phyloP scores from a whole-genome alignment of 2,797 vertebrate genomes.

The Triplophysa yarkandensis region DNA sequence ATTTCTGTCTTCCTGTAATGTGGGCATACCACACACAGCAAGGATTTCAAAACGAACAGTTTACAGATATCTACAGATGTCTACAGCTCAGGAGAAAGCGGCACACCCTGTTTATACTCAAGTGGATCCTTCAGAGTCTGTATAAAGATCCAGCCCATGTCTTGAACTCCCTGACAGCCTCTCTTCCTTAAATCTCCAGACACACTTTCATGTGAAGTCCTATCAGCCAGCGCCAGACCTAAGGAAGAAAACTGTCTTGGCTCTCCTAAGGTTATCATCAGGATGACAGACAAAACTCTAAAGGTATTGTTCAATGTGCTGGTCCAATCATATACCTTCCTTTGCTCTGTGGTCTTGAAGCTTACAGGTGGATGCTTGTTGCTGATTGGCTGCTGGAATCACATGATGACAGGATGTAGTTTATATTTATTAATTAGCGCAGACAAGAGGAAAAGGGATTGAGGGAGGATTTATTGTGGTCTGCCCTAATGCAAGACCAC shows the following conservation, averaged over 20 bases:
- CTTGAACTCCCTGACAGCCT: conserved; percentile 35
- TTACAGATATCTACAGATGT: conserved; percentile 33
- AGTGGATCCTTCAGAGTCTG: conserved; percentile 21
- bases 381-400: conserved; percentile 28
- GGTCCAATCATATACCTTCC: conserved; percentile 29
- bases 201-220: conserved; percentile 41
- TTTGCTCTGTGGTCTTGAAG: not conserved
- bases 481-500: conserved; percentile 55
- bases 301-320: conserved; percentile 28
- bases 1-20: conserved; percentile 41
- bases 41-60: conserved; percentile 31
- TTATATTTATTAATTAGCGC: conserved; percentile 76
- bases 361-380: not conserved
- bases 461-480: conserved; percentile 63
- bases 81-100: conserved; percentile 22
- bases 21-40: conserved; percentile 12
- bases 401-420: conserved; percentile 51
- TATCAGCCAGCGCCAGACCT: conserved; percentile 29
- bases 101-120: conserved; percentile 34
- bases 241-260: conserved; percentile 28
- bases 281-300: conserved; percentile 27
- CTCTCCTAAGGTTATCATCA: conserved; percentile 36
- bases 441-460: conserved; percentile 59
- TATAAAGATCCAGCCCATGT: conserved; percentile 19
- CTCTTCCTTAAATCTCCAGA: conserved; percentile 43